Percentiles rank a stretch among this genome's conserved stretches.
Evolutionary conservation across 2,888 invertebrate species (phyloP).

Genomic region (Auanema sp.): DNA sequence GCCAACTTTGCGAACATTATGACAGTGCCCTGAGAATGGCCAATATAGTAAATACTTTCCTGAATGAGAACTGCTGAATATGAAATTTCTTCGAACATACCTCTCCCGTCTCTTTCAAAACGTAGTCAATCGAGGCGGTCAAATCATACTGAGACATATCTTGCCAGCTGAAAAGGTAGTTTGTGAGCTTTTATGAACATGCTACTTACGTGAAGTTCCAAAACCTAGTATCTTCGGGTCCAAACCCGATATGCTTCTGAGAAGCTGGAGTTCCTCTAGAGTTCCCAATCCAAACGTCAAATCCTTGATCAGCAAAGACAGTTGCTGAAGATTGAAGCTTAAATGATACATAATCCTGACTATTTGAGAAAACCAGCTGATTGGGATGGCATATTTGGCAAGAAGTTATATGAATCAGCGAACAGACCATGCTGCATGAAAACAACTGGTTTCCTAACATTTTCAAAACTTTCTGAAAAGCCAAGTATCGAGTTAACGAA

Average conservation of each 20-base stretch:
- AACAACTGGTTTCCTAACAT: constrained; percentile 28
- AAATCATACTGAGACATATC: constrained; percentile 84
- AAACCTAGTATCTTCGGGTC: constrained; percentile 45
- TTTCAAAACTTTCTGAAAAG: not conserved
- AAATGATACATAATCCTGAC: not conserved
- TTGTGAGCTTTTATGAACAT: no score
- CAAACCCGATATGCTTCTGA: constrained; percentile 71
- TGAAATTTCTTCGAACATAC: constrained; percentile 1
- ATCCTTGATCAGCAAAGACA: constrained; percentile 68
- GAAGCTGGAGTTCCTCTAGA: constrained; percentile 80
- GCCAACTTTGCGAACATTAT: constrained; percentile 58
- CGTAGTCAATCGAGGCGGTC: constrained; percentile 79
- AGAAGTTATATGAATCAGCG: constrained; percentile 53
- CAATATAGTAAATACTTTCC: constrained; percentile 73
- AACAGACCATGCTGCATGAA: constrained; percentile 60
- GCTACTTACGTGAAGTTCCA: constrained; percentile 43
- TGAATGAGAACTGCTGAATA: not conserved
- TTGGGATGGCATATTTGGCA: constrained; percentile 47
- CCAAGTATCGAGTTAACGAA: not conserved
- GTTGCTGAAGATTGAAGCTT: constrained; percentile 36
- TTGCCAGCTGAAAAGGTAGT: constrained; percentile 81
- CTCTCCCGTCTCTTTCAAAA: constrained; percentile 70
- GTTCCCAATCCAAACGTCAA: constrained; percentile 82
- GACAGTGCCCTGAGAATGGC: constrained; percentile 77
- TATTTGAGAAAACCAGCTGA: constrained; percentile 28